A percentile compares a stretch with the other conserved stretches of the same genome.
Conservation (phyloP, 2,113 vertebrate species). For the Scatophagus argus region DNA sequence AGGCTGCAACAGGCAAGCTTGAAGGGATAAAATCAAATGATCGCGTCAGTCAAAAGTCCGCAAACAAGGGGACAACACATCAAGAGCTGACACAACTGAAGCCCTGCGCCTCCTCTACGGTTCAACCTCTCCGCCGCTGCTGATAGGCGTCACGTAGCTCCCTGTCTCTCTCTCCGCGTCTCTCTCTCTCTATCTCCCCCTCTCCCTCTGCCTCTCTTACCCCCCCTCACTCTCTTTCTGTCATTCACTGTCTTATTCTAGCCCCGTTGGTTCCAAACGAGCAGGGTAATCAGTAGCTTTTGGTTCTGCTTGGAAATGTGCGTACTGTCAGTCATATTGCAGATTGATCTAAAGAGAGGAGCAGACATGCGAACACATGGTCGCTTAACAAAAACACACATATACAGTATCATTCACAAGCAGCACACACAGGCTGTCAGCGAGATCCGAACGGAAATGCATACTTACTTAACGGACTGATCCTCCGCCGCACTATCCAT, state of each 20-base stretch:
- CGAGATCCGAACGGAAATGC: slow-evolving; percentile 37
- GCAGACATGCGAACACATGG: slow-evolving; percentile 42
- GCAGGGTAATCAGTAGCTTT: slow-evolving; percentile 4
- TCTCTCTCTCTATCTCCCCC: slow-evolving; percentile 31
- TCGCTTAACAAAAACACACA: slow-evolving; percentile 38
- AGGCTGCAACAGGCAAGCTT: slow-evolving; percentile 94
- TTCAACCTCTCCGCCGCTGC: slow-evolving; percentile 81
- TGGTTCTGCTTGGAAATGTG: slow-evolving; percentile 8
- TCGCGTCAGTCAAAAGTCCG: slow-evolving; percentile 92
- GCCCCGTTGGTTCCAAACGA: slow-evolving; percentile 35
- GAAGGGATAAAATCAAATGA: slow-evolving; percentile 90
- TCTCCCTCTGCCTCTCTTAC: slow-evolving; percentile 10
- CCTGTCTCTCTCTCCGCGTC: slow-evolving; percentile 62
- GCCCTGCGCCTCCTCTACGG: slow-evolving; percentile 83
- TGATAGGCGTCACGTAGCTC: slow-evolving; percentile 82
- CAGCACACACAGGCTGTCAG: slow-evolving; percentile 48
- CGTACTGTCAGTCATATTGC: slow-evolving; percentile 41
- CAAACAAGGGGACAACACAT: slow-evolving; percentile 85
- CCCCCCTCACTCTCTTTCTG: slow-evolving; percentile 61
- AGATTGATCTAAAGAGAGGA: slow-evolving; percentile 10
- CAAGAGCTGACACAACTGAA: slow-evolving; percentile 87
- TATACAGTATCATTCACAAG: slow-evolving; percentile 10
- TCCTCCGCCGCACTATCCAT: slow-evolving; percentile 74
- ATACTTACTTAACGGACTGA: slow-evolving; percentile 79
- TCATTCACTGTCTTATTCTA: slow-evolving; percentile 58